Evolutionary conservation across 2,113 vertebrate genomes (phyloP), one percentile per base, ranked within the genome.

Genomic region (Echinops telfairi): DNA sequence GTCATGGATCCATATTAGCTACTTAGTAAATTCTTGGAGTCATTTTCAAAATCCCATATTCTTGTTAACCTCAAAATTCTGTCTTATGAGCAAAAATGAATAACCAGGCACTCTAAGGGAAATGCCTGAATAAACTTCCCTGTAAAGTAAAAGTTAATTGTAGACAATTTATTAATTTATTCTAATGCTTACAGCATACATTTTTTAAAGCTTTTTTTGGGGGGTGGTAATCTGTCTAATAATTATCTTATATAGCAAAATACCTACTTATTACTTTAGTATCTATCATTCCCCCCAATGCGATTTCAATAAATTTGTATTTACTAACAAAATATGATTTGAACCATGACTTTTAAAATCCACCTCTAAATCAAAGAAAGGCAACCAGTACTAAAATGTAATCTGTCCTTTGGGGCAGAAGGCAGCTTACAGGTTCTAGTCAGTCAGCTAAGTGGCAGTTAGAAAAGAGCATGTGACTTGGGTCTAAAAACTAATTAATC

Each of bases 401-500:
- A 98, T 98, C 97, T 97, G 94, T 98, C 98, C 98, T 98, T 94
- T 97, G 98, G 97, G 98, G 95, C 95, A 95, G 86, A 94, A 97
- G 97, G 92, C 94, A 97, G 97, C 94, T 97, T 97, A 97, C 96
- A 98, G 97, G 98, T 98, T 98, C 98, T 98, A 98, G 98, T 98
- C 98, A 97, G 98, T 97, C 98, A 97, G 97, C 97, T 98, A 98
- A 98, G 98, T 98, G 98, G 98, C 98, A 98, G 97, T 97, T 98
- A 98, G 98, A 97, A 97, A 89, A 97, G 97, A 98, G 98, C 96
- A 98, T 97, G 97, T 98, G 98, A 98, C 98, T 95, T 95, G 97
- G 97, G 98, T 98, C 98, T 98, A 97, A 97, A 98, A 98, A 98
- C 99, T 99, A 99, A 99, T 99, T 99, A 99, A 99, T 99, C 99